Evolutionary conservation across 2,888 invertebrate species (phyloP).

Genomic region (Spodoptera picta): DNA sequence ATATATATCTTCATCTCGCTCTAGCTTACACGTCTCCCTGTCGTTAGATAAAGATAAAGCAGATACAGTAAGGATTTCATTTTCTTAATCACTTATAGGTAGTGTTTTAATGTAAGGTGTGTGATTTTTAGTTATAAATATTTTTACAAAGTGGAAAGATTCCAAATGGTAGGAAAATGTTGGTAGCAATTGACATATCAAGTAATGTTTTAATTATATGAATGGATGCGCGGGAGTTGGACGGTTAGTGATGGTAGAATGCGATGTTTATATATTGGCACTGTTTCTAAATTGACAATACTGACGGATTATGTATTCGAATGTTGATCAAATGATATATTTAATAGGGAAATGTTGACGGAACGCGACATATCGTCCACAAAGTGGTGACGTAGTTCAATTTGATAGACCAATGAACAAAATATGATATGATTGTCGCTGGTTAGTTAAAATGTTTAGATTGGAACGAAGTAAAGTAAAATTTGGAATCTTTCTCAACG

Average conservation of each 20-base stretch:
- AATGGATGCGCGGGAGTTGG: constrained; percentile 59
- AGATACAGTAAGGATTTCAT: constrained; percentile 47
- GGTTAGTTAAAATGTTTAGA: constrained; percentile 47
- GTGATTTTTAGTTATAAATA: constrained; percentile 83
- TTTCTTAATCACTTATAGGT: constrained; percentile 75
- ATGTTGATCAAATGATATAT: constrained; percentile 82
- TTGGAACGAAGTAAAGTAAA: constrained; percentile 58
- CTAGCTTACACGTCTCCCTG: constrained; percentile 24
- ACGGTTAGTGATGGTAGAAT: constrained; percentile 79
- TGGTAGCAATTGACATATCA: constrained; percentile 88
- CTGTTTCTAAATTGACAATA: constrained; percentile 85
- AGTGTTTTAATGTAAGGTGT: constrained; percentile 80
- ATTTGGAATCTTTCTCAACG: constrained; percentile 88
- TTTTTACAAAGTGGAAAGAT: constrained; percentile 85
- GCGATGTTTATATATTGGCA: constrained; percentile 70
- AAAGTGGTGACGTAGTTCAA: constrained; percentile 76
- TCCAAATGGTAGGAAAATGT: constrained; percentile 82
- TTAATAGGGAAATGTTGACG: constrained; percentile 86
- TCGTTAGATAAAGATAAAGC: constrained; percentile 43
- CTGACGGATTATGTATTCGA: constrained; percentile 74
- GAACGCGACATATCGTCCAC: constrained; percentile 85
- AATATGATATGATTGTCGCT: constrained; percentile 41
- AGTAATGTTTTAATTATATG: constrained; percentile 81
- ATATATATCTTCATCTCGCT: constrained; percentile 52
- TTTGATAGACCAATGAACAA: constrained; percentile 49